Base-by-base conservation (phyloP, 2,113 vertebrate species). In the Calyptomena viridis region DNA sequence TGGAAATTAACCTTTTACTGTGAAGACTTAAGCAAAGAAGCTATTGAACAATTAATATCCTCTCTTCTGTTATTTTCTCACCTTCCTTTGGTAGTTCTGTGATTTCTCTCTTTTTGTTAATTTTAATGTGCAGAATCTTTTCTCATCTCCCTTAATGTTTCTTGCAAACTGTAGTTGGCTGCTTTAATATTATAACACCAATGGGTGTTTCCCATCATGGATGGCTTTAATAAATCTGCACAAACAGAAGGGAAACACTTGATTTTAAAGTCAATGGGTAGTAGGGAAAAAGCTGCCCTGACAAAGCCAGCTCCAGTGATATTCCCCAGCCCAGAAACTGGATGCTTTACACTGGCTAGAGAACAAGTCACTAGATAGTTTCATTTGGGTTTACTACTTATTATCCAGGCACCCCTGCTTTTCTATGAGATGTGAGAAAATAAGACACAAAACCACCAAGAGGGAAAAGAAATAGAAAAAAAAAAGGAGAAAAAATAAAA, bases 1-100 rank as follows among this genome's bases (percentile, higher is more conserved):
- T 68, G 87, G 73, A 81, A 91, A 83, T 92, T 64, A 84, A 91
- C 39, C 79, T 96, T 92, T 67, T 85, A 62, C 46, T 90, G 50
- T 50, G 55, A 91, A 83, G 55, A 22, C 35, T 69, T 47, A 20
- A 83, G 73, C 68, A 77, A 76, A 80, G 74, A 59, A 20, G 14
- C 30, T n/a, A 7, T 63, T 30, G 15, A 85, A 66, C 21, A 44
- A 74, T 87, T 66, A 66, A 55, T 82, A 55, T 80, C 88, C 58
- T 50, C 35, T 49, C n/a, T 68, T 47, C n/a, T 90, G 46, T 39
- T 66, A 74, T 71, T 90, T 88, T 75, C 49, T 83, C 28, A 3
- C 66, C 42, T 82, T 63, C 30, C 67, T 37, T 27, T 49, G 46
- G 40, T 49, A 67, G 31, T 6, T 6, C 25, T 87, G 55, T 0